Base-by-base conservation (phyloP, 2,113 vertebrate species). In the Lota lota region DNA sequence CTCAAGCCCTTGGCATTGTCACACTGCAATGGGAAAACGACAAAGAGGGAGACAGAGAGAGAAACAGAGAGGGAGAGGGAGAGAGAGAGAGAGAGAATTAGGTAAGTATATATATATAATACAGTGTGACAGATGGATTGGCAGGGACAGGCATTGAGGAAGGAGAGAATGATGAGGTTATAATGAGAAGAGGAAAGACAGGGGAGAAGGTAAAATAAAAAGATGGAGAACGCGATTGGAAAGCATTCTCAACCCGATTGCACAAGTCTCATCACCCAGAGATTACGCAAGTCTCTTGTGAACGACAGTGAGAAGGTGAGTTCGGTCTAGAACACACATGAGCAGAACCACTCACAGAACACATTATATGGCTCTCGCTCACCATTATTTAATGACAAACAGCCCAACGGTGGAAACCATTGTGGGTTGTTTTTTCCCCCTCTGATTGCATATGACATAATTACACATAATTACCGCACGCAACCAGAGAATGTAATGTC, bases 1-100 rank as follows among this genome's bases (percentile, higher is more conserved):
- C 98, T 94, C 87, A 99, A 86, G 76, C 97, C 97, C 87, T 98
- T 98, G 68, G 97, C 97, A 36, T 99, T 99, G 88, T 99, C 97
- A 77, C 97, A 99, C 97, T 99, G 79, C 50, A 78, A 53, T 74
- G 19, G 74, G 24, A 78, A 54, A 64, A 18, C 22, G 59, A 28
- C 33, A 3, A 28, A 28, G 28, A 28, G 28, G 28, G 61, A 40
- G 51, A 19, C 62, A 64, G 17, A 7, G 6, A 24, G 47, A 54
- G 63, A 24, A 17, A 68, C 17, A 40, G 22, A 28, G 4, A 0
- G 21, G 14, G 58, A 40, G 21, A 40, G 22, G 21, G 4, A 0
- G 21, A 14, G 58, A 40, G 53, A 18, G 64, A 66, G 17, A 7
- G 16, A 47, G 47, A 59, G 60, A 24, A 14, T 16, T 12, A 24